Conservation (phyloP, 1,140 invertebrate genomes). For the Whitmania pigra region DNA sequence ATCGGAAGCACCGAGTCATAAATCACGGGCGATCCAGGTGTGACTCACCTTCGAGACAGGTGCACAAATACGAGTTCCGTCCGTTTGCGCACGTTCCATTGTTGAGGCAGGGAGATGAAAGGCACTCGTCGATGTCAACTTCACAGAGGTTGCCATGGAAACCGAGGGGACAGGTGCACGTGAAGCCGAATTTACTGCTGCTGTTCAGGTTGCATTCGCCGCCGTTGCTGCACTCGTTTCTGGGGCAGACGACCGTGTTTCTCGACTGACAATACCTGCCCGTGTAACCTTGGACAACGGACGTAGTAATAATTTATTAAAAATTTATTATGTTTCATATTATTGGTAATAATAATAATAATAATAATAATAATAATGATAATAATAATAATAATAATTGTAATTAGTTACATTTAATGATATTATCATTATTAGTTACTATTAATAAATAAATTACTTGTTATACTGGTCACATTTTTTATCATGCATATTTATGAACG, state of each 20-base stretch:
- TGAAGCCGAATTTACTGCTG: neutral
- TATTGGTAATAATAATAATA: neutral
- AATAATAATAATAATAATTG: no score
- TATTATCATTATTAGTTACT: neutral
- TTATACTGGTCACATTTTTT: no score
- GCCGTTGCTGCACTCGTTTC: slow-evolving; percentile 16
- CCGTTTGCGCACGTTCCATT: slow-evolving; percentile 60
- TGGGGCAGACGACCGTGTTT: neutral
- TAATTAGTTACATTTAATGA: neutral
- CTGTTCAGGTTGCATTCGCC: neutral
- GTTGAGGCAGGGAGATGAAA: slow-evolving; percentile 73
- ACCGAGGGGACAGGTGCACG: slow-evolving; percentile 57
- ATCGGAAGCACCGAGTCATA: no score
- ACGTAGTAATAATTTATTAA: neutral
- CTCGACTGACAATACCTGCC: neutral
- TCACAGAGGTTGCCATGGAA: slow-evolving; percentile 27
- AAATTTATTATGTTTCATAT: neutral
- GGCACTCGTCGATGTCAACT: slow-evolving; percentile 32
- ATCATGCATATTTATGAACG: no score
- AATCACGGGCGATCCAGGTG: no score
- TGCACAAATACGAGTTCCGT: slow-evolving; percentile 27
- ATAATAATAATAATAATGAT: no score
- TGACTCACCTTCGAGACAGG: slow-evolving; percentile 14
- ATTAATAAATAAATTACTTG: no score
- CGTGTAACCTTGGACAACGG: neutral